phyloP scores from a whole-genome alignment of 2,888 invertebrate genomes.

The Aleiodes alternator region DNA sequence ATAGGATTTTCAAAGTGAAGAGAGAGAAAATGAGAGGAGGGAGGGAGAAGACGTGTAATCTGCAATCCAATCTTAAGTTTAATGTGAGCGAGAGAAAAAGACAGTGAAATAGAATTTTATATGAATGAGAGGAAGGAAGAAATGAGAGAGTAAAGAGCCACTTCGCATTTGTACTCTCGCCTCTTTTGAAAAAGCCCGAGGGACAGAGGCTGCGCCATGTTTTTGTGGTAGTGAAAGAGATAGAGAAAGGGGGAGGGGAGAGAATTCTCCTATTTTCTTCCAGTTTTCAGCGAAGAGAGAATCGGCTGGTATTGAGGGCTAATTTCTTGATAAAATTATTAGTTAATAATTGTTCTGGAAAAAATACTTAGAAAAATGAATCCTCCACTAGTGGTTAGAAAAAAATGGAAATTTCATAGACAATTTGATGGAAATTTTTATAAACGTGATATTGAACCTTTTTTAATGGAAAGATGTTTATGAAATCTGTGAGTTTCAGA shows the following conservation, averaged over 20 bases:
- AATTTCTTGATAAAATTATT: too few relatives aligned
- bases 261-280: background rate
- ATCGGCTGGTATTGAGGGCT: background rate
- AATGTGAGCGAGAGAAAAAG: conserved; percentile 56
- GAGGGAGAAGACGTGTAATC: conserved; percentile 59
- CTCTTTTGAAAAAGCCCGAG: conserved; percentile 2
- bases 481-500: too few relatives aligned
- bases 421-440: too few relatives aligned
- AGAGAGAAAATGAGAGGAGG: conserved; percentile 28
- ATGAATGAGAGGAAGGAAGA: conserved; percentile 13
- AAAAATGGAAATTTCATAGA: too few relatives aligned
- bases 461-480: too few relatives aligned
- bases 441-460: too few relatives aligned
- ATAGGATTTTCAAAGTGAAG: conserved; percentile 38
- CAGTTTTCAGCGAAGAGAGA: background rate
- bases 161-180: background rate
- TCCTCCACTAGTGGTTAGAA: too few relatives aligned
- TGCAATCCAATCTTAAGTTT: conserved; percentile 67
- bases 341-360: too few relatives aligned
- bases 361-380: too few relatives aligned
- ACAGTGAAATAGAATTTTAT: conserved; percentile 2
- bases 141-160: conserved; percentile 17
- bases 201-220: conserved; percentile 1
- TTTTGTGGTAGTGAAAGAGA: conserved; percentile 9
- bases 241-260: background rate